A percentile compares a stretch with the other conserved stretches of the same genome.
phyloP scores from a whole-genome alignment of 2,888 invertebrate genomes.

The Macrosiphum euphorbiae region DNA sequence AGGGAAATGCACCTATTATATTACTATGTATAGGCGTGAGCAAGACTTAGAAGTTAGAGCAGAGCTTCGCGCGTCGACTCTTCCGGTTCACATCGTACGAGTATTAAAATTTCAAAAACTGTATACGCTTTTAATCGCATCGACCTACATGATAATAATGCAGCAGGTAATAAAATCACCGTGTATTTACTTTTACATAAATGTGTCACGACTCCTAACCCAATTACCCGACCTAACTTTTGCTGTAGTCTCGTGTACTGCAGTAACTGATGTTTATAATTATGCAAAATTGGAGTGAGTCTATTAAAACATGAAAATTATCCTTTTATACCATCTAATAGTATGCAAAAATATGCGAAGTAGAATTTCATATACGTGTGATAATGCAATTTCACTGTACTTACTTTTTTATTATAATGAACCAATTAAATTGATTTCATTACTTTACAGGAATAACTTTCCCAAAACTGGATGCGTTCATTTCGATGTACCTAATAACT shows the following conservation, averaged over 20 bases:
- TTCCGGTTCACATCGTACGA: neutral
- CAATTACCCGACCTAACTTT: neutral
- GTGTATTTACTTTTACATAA: neutral
- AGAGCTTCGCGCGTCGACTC: neutral
- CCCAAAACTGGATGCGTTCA: neutral
- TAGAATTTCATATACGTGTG: neutral
- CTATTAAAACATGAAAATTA: neutral
- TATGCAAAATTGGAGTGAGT: neutral
- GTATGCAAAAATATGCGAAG: neutral
- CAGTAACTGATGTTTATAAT: neutral
- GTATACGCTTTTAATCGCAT: neutral
- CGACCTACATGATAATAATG: neutral
- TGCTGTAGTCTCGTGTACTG: neutral
- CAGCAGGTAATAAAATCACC: neutral
- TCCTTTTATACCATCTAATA: neutral
- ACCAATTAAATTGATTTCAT: neutral
- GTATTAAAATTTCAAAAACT: neutral
- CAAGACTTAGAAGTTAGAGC: neutral
- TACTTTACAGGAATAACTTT: neutral
- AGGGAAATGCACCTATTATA: too few species aligned
- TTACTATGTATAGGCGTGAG: too few species aligned
- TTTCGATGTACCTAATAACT: neutral
- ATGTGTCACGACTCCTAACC: neutral
- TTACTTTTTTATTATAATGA: neutral
- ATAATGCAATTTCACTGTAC: neutral